phyloP scores from a whole-genome alignment of 2,888 invertebrate genomes.

The Lampropteryx suffumata region DNA sequence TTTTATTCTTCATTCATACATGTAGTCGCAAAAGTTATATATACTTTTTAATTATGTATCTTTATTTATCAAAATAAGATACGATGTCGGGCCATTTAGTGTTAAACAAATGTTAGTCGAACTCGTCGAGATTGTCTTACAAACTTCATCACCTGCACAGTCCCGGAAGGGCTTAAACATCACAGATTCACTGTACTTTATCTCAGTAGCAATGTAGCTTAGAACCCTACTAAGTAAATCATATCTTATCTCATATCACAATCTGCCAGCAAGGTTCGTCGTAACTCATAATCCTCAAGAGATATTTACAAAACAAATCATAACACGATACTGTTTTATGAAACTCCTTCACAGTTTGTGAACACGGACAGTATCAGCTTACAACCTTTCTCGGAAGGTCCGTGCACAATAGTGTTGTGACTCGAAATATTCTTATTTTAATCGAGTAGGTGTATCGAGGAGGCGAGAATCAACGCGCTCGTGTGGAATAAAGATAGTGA shows the following conservation, averaged over 20 bases:
- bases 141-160: background rate
- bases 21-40: too few species aligned
- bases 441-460: constrained; percentile 72
- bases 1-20: constrained; percentile 45
- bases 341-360: constrained; percentile 42
- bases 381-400: constrained; percentile 57
- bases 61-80: too few species aligned
- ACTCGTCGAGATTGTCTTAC: too few species aligned
- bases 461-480: constrained; percentile 64
- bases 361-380: constrained; percentile 43
- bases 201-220: too few species aligned
- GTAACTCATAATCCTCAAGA: constrained; percentile 24
- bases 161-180: too few species aligned
- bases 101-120: too few species aligned
- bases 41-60: too few species aligned
- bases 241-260: constrained; percentile 11
- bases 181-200: too few species aligned
- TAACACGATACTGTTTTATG: constrained; percentile 31
- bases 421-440: constrained; percentile 75
- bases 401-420: constrained; percentile 65
- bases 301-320: constrained; percentile 27
- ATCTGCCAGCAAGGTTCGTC: constrained; percentile 13
- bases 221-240: too few species aligned
- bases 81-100: too few species aligned
- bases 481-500: constrained; percentile 79